These are phyloP conservation scores for Ancistrus triradiatus DNA, from an alignment of 2,113 vertebrate genomes.

Conservation along the genomic window DNA sequence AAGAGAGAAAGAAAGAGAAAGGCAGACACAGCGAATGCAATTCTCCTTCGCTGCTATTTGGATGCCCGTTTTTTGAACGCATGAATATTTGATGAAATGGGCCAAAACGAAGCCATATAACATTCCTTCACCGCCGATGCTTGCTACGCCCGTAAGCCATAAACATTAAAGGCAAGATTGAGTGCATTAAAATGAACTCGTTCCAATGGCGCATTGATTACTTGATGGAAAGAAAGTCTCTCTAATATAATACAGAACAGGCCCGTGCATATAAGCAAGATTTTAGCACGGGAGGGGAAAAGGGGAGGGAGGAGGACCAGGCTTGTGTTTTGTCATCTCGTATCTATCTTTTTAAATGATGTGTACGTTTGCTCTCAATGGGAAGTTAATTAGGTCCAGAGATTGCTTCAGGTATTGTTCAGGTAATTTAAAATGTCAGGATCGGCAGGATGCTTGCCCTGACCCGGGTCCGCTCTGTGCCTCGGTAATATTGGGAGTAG, in stretches of 20 bases:
- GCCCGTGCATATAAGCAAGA: constrained; percentile 57
- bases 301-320: constrained; percentile 35
- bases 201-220: constrained; percentile 96
- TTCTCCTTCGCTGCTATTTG: constrained; percentile 88
- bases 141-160: constrained; percentile 86
- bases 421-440: constrained; percentile 88
- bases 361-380: constrained; percentile 62
- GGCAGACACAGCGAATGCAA: constrained; percentile 87
- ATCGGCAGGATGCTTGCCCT: constrained; percentile 63
- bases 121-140: constrained; percentile 93
- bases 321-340: constrained; percentile 49
- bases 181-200: constrained; percentile 98
- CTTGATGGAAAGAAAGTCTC: constrained; percentile 77
- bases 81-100: constrained; percentile 98
- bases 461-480: constrained; percentile 66
- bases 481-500: constrained; percentile 72
- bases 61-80: constrained; percentile 89
- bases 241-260: constrained; percentile 61
- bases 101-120: constrained; percentile 95
- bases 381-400: constrained; percentile 88
- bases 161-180: constrained; percentile 95
- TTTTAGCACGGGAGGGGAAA: not conserved
- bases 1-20: constrained; percentile 59
- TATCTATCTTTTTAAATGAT: constrained; percentile 64
- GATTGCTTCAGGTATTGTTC: constrained; percentile 82